Evolutionary conservation across 2,888 invertebrate species (phyloP), one percentile per base, ranked within the genome.

Genomic region (Gymnocheta viridis): DNA sequence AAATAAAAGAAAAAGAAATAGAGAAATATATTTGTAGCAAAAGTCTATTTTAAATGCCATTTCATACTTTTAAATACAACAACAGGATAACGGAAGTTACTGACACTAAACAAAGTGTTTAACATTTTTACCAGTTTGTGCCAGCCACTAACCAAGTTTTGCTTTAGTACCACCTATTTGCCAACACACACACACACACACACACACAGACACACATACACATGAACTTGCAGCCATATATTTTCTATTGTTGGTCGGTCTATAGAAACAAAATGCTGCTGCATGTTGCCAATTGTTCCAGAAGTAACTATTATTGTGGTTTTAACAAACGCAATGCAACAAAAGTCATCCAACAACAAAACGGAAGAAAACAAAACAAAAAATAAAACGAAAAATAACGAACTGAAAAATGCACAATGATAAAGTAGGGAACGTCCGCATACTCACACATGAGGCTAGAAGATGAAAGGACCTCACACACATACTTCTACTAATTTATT

Each of bases 101-200:
- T 90, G 90, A 90, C 90, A 90, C 89, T 87, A 87, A 88, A 90
- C 90, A 90, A 90, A 90, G 89, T 90, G 91, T 90, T 90, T 89
- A 90, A 90, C 90, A 90, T 90, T 90, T 82, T 70, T 82, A 69
- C 77, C 83, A 79, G 81, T 58, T 74, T 82, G 77, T 84, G 69
- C 81, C 85, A 79, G 81, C 73, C 84, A 85, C 85, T 78, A 85
- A 67, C 72, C 67, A 69, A 70, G 38, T 47, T 76, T 62, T 82
- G 69, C 54, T 77, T 67, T 67, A 60, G 56, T 64, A 51, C 73
- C 77, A 85, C 82, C 85, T 67, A 81, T 60, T 82, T 85, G 78
- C 44, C 19, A 24, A 24, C 62, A 58, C 35, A 58, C 49, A 17
- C 56, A 44, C 32, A 69, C 22, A 79, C 49, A 35, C 24, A 14